phyloP scores from a whole-genome alignment of 2,113 vertebrate species.

The Erinaceus europaeus region DNA sequence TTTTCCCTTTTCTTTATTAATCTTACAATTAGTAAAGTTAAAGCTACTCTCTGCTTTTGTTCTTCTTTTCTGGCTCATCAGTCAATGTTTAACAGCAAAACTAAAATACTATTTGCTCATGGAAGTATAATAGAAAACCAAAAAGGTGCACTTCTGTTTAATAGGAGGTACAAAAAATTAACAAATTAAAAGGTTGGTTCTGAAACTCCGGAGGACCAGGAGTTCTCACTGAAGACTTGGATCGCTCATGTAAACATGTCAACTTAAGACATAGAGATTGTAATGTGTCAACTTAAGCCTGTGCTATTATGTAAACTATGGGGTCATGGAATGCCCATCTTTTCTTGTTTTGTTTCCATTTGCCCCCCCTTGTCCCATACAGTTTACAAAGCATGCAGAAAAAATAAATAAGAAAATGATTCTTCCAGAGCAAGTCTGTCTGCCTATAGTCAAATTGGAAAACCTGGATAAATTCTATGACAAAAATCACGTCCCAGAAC shows the following conservation, averaged over 20 bases:
- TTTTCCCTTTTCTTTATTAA: no score
- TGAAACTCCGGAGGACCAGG: background rate
- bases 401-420: background rate
- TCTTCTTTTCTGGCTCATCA: background rate
- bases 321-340: background rate
- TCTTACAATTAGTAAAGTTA: background rate
- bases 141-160: background rate
- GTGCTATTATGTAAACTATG: background rate
- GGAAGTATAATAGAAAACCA: background rate
- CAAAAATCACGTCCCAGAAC: background rate
- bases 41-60: constrained; percentile 9
- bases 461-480: background rate
- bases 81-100: background rate
- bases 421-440: background rate
- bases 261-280: background rate
- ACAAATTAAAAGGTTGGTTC: background rate
- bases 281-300: background rate
- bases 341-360: background rate
- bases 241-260: background rate
- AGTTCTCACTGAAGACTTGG: background rate
- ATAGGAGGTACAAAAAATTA: background rate
- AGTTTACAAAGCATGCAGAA: background rate
- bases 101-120: background rate
- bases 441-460: background rate
- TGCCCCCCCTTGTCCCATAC: background rate